Evolutionary conservation across 2,797 vertebrate genomes (phyloP), one percentile per base, ranked within the genome.

Genomic region (Synanceia verrucosa): DNA sequence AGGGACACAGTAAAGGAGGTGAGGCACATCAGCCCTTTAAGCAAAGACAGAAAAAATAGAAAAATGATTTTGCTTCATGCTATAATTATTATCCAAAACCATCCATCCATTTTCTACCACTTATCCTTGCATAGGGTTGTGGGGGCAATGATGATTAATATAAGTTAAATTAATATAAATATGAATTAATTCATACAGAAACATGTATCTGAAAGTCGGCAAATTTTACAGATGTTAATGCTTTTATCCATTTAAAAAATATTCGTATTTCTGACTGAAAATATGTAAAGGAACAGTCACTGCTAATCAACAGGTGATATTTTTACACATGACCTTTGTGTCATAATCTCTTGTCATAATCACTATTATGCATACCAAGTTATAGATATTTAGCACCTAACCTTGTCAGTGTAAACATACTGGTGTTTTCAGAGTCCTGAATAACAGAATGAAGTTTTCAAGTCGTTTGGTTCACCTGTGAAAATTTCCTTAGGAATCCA

Each of bases 401-500:
- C 5, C 4, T 21, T 24, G 19, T 18, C 19, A 0, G 0, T 43
- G 12, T 43, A 0, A 39, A 31, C 24, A 52, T 14, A 47, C 24
- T n/a, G 47, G 47, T 28, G 12, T 33, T 41, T 3, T 28, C 11
- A 43, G 3, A 14, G 9, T 13, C 11, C 21, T 1, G 44, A 24
- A 23, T 34, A 9, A 12, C 23, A 23, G 19, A 6, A 33, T n/a
- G 1, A 29, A 6, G 2, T 21, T 12, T 16, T 12, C 9, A 19
- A 9, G 60, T 44, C 12, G 59, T 43, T 59, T 1, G 0, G 0
- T 67, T 62, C 90, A 96, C 96, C 96, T 52, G 94, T 95, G 69
- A 96, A 68, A 37, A 86, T 60, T 78, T 97, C 96, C 67, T 96
- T 96, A 4, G 94, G 93, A 44, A 94, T 68, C 43, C 90, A 91